A percentile compares a stretch with the other conserved stretches of the same genome.
Conservation (phyloP, 2,113 vertebrate genomes). For the Acanthochromis polyacanthus region DNA sequence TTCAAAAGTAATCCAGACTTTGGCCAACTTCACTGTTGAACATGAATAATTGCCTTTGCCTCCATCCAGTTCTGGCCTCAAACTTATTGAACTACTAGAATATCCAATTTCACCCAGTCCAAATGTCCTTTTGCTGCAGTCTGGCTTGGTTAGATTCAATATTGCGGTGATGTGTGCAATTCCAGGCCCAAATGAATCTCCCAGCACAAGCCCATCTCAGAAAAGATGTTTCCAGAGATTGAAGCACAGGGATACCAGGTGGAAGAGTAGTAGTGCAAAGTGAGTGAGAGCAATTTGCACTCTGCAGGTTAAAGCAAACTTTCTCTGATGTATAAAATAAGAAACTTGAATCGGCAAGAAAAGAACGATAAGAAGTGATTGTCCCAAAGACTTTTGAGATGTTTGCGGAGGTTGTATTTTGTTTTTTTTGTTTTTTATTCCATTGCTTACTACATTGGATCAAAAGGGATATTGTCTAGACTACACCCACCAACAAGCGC, state of each 20-base stretch:
- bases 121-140: conserved; percentile 81
- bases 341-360: conserved; percentile 49
- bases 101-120: conserved; percentile 82
- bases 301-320: conserved; percentile 71
- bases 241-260: conserved; percentile 78
- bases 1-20: conserved; percentile 67
- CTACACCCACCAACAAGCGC: not conserved
- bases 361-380: conserved; percentile 29
- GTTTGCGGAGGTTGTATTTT: not conserved
- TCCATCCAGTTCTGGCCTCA: conserved; percentile 58
- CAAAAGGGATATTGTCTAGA: conserved; percentile 22
- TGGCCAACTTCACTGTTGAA: conserved; percentile 61
- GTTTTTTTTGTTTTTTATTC: not conserved
- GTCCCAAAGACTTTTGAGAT: conserved; percentile 38
- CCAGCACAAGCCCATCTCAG: conserved; percentile 69
- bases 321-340: conserved; percentile 50
- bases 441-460: conserved; percentile 2
- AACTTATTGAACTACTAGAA: conserved; percentile 82
- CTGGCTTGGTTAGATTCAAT: conserved; percentile 84
- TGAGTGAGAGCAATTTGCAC: conserved; percentile 75
- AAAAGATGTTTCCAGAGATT: conserved; percentile 82
- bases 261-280: conserved; percentile 72
- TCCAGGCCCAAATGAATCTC: conserved; percentile 81
- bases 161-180: conserved; percentile 81
- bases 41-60: conserved; percentile 80